A percentile compares a stretch with the other conserved stretches of the same genome.
phyloP scores from a whole-genome alignment of 2,113 vertebrate genomes.

The Hemichromis elongatus region DNA sequence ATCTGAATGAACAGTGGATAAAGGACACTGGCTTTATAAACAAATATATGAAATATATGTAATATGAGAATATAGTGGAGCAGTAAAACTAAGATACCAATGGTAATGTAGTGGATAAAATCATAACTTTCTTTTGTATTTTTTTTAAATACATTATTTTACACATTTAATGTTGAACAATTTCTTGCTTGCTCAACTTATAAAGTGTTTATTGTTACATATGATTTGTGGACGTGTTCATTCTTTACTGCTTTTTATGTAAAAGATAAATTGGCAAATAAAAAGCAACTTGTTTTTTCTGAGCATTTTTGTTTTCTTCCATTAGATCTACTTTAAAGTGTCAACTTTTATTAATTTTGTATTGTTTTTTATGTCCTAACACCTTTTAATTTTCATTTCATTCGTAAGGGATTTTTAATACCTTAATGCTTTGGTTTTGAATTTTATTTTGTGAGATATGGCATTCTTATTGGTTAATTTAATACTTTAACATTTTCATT shows the following conservation, averaged over 20 bases:
- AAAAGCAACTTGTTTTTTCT: fast-evolving
- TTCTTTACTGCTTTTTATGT: not conserved
- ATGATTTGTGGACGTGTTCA: not conserved
- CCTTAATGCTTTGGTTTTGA: too few relatives aligned
- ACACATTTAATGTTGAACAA: not conserved
- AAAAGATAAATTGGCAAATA: not conserved
- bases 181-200: not conserved
- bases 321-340: not conserved
- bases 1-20: not conserved
- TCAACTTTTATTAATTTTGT: not conserved
- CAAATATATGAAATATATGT: not conserved
- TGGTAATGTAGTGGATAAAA: not conserved
- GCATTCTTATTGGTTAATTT: too few relatives aligned
- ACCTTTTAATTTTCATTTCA: too few relatives aligned
- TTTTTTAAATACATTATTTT: not conserved
- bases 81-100: fast-evolving
- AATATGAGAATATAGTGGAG: not conserved
- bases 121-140: not conserved
- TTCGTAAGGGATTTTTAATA: too few relatives aligned
- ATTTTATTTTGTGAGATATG: too few relatives aligned
- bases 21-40: not conserved
- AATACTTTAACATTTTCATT: too few relatives aligned
- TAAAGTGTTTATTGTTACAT: not conserved
- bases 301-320: not conserved
- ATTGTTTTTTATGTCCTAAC: fast-evolving